A percentile compares a stretch with the other conserved stretches of the same genome.
These are phyloP conservation scores for Rhynchotus rufescens DNA, from an alignment of 2,797 vertebrate species.

Conservation along the genomic window DNA sequence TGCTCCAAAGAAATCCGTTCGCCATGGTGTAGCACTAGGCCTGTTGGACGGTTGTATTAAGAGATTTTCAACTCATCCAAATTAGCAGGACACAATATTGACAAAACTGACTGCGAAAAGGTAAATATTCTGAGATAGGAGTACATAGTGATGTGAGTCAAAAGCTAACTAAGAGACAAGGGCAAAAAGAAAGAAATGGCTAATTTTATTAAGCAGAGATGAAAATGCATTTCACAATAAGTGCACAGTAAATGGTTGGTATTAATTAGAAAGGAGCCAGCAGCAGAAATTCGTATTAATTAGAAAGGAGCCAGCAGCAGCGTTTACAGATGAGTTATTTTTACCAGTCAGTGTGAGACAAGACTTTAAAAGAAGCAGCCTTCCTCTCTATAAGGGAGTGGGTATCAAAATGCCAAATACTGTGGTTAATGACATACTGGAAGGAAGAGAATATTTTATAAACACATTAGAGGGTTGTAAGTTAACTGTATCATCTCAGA, in stretches of 20 bases:
- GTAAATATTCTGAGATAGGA: background rate
- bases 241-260: background rate
- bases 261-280: background rate
- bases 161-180: background rate
- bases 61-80: background rate
- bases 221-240: background rate
- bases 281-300: background rate
- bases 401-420: background rate
- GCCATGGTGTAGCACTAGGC: background rate
- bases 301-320: background rate
- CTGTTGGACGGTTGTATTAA: background rate
- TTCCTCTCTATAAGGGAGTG: background rate
- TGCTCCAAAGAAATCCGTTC: background rate
- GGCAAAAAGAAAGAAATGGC: background rate
- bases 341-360: background rate
- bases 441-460: background rate
- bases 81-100: background rate
- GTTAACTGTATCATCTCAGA: background rate
- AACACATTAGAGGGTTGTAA: background rate
- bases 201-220: background rate
- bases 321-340: background rate
- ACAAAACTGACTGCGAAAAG: background rate
- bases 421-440: background rate
- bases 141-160: background rate
- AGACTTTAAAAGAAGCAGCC: background rate